Conservation (phyloP, 2,888 invertebrate genomes). For the Trissolcus japonicus region DNA sequence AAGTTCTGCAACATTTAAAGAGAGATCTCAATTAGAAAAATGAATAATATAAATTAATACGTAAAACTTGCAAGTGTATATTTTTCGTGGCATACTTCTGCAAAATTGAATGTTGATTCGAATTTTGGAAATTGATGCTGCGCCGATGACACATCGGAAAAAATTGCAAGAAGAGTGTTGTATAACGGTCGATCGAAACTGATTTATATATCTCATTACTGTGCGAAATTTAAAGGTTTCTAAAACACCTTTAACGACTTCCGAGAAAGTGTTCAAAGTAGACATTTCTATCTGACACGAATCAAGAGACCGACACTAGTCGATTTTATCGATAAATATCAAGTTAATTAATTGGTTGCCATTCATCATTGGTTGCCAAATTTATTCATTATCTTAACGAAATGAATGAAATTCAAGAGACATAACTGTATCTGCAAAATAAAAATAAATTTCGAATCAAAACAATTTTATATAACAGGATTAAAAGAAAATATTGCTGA, state of each 20-base stretch:
- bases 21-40: too few relatives aligned
- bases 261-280: conserved; percentile 47
- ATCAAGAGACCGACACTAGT: background rate
- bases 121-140: background rate
- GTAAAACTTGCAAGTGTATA: too few relatives aligned
- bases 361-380: too few relatives aligned
- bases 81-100: too few relatives aligned
- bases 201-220: conserved; percentile 28
- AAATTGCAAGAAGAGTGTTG: conserved; percentile 3
- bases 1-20: too few relatives aligned
- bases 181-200: conserved; percentile 41
- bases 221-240: conserved; percentile 46
- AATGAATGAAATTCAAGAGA: too few relatives aligned
- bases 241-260: conserved; percentile 42
- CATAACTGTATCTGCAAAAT: too few relatives aligned
- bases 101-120: too few relatives aligned
- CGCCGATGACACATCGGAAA: background rate
- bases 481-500: too few relatives aligned
- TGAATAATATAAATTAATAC: too few relatives aligned
- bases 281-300: conserved; percentile 11
- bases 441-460: background rate
- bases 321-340: background rate
- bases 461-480: too few relatives aligned
- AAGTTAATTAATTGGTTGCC: background rate
- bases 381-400: too few relatives aligned